Percentiles rank a stretch among this genome's conserved stretches.
These are phyloP conservation scores for Mimas tiliae DNA, from an alignment of 2,888 invertebrate genomes.

Conservation along the genomic window DNA sequence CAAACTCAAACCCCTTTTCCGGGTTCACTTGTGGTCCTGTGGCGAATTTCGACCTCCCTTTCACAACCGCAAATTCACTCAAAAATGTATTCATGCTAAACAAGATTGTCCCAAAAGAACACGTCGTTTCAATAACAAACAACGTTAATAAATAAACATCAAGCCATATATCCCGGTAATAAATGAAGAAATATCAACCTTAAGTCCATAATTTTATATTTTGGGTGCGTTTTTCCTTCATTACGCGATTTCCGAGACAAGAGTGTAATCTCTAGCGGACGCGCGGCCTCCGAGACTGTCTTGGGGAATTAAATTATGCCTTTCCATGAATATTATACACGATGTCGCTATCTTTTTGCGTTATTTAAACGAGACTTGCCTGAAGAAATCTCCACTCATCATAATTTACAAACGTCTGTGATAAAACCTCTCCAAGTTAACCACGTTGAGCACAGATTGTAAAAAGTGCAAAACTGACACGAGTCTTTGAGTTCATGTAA, in stretches of 20 bases:
- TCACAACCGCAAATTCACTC: constrained; percentile 25
- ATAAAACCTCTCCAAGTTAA: constrained; percentile 19
- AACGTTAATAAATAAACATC: constrained; percentile 27
- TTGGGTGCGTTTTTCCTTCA: constrained; percentile 67
- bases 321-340: constrained; percentile 83
- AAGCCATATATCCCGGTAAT: constrained; percentile 33
- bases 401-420: constrained; percentile 47
- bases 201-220: constrained; percentile 74
- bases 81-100: constrained; percentile 7
- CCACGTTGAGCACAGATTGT: constrained; percentile 7
- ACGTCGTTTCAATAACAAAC: constrained; percentile 5
- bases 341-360: constrained; percentile 71
- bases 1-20: constrained; percentile 59
- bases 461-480: neutral
- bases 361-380: constrained; percentile 57
- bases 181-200: constrained; percentile 63
- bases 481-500: neutral
- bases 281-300: constrained; percentile 61
- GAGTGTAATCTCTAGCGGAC: constrained; percentile 68
- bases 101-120: neutral
- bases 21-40: constrained; percentile 19
- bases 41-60: constrained; percentile 38
- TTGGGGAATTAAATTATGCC: constrained; percentile 77
- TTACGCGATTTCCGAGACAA: constrained; percentile 73
- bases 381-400: constrained; percentile 64